phyloP scores from a whole-genome alignment of 2,797 vertebrate species.

The Syngnathus acus region DNA sequence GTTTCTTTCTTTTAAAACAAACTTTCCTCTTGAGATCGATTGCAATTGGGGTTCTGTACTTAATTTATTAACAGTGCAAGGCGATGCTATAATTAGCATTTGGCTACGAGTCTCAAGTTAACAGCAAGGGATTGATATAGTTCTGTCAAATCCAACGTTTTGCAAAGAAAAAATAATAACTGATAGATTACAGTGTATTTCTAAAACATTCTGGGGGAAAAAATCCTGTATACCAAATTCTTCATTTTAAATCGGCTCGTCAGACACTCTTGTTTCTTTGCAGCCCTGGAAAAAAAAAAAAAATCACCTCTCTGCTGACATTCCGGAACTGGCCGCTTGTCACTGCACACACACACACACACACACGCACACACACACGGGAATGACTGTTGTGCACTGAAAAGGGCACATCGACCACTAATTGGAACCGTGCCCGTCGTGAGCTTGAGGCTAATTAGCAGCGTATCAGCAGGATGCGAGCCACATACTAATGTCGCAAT shows the following conservation, averaged over 20 bases:
- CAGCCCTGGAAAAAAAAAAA: constrained; percentile 12
- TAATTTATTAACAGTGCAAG: background rate
- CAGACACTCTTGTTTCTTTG: constrained; percentile 22
- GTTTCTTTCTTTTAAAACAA: background rate
- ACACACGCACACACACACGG: constrained; percentile 6
- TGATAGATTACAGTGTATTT: no score
- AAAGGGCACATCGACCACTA: constrained; percentile 56
- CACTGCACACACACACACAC: constrained; percentile 20
- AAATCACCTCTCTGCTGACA: constrained; percentile 49
- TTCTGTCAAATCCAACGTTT: background rate
- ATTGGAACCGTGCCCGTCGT: constrained; percentile 45
- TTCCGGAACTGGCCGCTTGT: constrained; percentile 36
- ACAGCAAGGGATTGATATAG: background rate
- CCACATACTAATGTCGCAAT: constrained; percentile 42
- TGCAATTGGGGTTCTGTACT: background rate
- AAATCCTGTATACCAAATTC: background rate
- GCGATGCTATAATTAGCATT: constrained; percentile 1
- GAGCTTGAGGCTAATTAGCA: constrained; percentile 52
- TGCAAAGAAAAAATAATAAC: background rate
- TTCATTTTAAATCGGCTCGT: background rate
- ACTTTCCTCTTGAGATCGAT: background rate
- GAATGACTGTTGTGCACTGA: constrained; percentile 38
- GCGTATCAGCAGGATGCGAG: constrained; percentile 48
- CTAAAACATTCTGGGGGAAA: no score
- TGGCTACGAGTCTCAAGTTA: background rate